Evolutionary conservation across 2,113 vertebrate species (phyloP), one percentile per base, ranked within the genome.

Genomic region (Sinocyclocheilus maitianheensis): DNA sequence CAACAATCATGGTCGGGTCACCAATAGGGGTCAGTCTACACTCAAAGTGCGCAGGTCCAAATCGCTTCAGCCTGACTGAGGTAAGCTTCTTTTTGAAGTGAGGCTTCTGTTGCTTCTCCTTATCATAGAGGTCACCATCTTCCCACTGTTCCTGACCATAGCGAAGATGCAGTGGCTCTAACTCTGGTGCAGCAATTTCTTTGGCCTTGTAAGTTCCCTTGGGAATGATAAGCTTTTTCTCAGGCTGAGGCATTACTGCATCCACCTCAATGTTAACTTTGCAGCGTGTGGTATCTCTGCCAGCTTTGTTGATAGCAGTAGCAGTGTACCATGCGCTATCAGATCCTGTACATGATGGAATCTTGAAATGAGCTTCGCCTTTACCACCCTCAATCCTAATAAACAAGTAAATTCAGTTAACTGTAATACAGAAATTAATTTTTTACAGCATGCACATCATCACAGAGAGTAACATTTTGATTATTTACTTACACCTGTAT

Each of bases 131-230:
- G 89, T 99, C 98, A 7, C 97, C 98, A 90, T 99, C 98, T 88
- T 99, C 98, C 98, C 98, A 99, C 40, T 99, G 98, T 34, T 99
- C 98, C 84, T 99, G 98, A 30, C 98, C 98, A 40, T 99, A 99
- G 62, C 98, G 95, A 60, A 97, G 89, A 88, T 99, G 98, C 72
- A 99, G 96, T 18, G 98, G 98, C 85, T 99, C 98, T 86, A 99
- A 79, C 85, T 98, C 98, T 0, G 98, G 98, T 48, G 98, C 94
- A 24, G 96, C 94, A 13, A 99, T 99, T 81, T 99, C 98, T 88
- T 99, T 99, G 76, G 98, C 97, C 92, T 95, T 97, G 84, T 99
- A 99, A 3, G 97, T 99, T 89, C 98, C 98, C 91, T 96, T 97
- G 71, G 97, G 96, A 89, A 99, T 98, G 79, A 99, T 95, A 60